These are phyloP conservation scores for Celastrina argiolus DNA, from an alignment of 2,888 invertebrate genomes.

Conservation along the genomic window DNA sequence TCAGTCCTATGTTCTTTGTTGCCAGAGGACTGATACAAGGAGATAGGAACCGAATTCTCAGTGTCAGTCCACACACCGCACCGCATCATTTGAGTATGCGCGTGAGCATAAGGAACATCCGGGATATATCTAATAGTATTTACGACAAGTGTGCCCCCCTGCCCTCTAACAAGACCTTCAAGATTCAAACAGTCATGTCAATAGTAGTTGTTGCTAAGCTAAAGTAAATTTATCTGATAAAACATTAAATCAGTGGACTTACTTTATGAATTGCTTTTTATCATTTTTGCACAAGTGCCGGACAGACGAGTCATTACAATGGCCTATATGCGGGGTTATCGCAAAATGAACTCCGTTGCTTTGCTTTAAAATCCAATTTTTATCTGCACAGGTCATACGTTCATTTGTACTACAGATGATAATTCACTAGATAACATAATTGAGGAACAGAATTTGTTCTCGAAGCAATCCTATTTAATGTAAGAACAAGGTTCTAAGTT, in stretches of 20 bases:
- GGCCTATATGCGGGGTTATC: not conserved
- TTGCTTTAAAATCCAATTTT: not conserved
- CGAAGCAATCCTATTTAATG: not conserved
- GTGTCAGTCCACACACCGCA: no score
- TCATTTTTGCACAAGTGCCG: not conserved
- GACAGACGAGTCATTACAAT: not conserved
- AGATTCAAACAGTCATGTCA: no score
- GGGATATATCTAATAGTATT: no score
- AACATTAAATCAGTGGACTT: not conserved
- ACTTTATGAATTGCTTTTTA: not conserved
- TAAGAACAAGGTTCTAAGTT: constrained; percentile 1
- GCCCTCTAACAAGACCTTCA: no score
- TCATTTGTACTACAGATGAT: constrained; percentile 6
- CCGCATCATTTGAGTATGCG: no score
- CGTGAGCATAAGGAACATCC: no score
- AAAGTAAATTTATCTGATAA: not conserved
- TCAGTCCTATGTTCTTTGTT: no score
- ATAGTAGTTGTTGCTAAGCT: no score
- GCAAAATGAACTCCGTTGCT: not conserved
- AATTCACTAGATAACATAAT: not conserved
- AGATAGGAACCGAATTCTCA: not conserved
- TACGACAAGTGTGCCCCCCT: no score
- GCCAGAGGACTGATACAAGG: no score
- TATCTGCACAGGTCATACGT: not conserved
- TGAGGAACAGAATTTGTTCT: not conserved